Evolutionary conservation across 2,888 invertebrate species (phyloP), one percentile per base, ranked within the genome.

Genomic region (Matsumyia berberina): DNA sequence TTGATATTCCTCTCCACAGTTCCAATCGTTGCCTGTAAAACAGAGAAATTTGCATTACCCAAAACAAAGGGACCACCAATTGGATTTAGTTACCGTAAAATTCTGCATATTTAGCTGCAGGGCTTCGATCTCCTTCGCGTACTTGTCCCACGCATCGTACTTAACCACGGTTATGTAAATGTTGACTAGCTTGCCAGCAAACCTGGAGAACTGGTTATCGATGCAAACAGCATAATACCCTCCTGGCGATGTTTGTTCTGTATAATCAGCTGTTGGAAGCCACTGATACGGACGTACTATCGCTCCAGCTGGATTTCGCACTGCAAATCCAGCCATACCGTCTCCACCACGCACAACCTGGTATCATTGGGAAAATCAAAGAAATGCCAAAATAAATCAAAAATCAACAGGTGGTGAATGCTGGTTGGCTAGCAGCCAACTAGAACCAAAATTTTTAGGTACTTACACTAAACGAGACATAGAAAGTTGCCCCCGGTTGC

Each of bases 131-230:
- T 98, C 98, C 90, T 97, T 95, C 0, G 97, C 95, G 88, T 96
- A 98, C 89, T 96, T 94, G 88, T 97, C 97, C 98, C 98, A 98
- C 91, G 97, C 95, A 89, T 98, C 97, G 89, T 97, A 97, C 89
- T 97, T 94, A 72, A 97, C 97, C 4, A 98, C 97, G 0, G 97
- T 97, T 77, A 98, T 94, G 89, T 98, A 98, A 85, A 98, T 93
- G 90, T 97, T 97, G 35, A 98, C 96, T 86, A 98, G 92, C 92
- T 98, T 98, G 6, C 95, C 95, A 12, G 97, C 97, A 92, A 97
- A 98, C 89, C 96, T 94, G 0, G 97, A 97, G 90, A 97, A 97
- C 90, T 97, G 97, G 92, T 98, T 98, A 90, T 98, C 97, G 72
- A 98, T 95, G 91, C 98, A 98, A 39, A 98, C 95, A 15, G 96